Percentiles rank a stretch among this genome's conserved stretches.
Evolutionary conservation across 2,113 vertebrate species (phyloP).

Genomic region (Pedetes capensis): DNA sequence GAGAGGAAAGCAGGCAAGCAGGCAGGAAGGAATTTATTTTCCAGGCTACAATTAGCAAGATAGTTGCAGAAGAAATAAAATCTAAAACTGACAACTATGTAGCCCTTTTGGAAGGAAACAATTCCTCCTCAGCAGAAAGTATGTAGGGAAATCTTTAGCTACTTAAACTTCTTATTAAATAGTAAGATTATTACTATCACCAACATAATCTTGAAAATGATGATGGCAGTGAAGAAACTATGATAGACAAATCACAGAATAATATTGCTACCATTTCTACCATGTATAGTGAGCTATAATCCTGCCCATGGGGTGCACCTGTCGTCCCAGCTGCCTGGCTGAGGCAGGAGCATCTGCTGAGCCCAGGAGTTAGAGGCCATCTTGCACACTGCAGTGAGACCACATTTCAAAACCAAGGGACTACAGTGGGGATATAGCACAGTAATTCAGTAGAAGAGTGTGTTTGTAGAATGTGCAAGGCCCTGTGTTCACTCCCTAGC

Average conservation of each 20-base stretch:
- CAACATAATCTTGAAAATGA: background rate
- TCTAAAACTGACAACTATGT: background rate
- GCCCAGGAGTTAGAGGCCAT: background rate
- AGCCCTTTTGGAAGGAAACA: background rate
- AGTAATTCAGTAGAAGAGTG: background rate
- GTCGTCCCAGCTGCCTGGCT: background rate
- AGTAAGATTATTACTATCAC: background rate
- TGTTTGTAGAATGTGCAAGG: background rate
- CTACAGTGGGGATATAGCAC: background rate
- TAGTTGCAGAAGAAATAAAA: background rate
- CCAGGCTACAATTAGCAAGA: background rate
- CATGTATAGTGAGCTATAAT: background rate
- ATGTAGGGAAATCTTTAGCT: background rate
- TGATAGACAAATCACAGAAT: background rate
- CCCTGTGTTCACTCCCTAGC: background rate
- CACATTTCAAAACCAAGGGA: background rate
- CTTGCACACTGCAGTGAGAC: background rate
- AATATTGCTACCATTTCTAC: background rate
- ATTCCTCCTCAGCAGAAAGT: background rate
- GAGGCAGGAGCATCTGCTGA: background rate
- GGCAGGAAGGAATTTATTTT: background rate
- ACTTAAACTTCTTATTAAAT: background rate
- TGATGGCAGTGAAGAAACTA: background rate
- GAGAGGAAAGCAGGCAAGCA: background rate
- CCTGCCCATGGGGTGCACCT: background rate